Base-by-base conservation (phyloP, 2,113 vertebrate genomes). In the Chaetodon trifascialis region DNA sequence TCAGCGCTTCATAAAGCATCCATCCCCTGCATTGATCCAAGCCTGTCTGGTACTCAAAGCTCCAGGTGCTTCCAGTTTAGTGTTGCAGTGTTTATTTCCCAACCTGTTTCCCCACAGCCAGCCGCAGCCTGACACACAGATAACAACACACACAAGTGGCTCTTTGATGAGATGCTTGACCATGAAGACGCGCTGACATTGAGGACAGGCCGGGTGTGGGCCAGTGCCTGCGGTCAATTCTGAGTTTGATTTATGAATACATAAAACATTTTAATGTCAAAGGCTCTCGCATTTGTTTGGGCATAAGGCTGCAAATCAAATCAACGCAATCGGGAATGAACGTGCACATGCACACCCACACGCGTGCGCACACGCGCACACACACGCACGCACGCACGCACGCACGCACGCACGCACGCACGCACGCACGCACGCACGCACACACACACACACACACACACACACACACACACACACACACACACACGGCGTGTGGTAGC, bases 121-220 rank as follows among this genome's bases (percentile, higher is more conserved):
- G 40, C 12, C 7, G 4, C 30, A 52, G 34, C 15, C 65, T 63
- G 46, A 79, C 38, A 74, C 44, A 47, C 47, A 55, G 49, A 83
- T 72, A 74, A 58, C 58, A 71, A 66, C 51, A 40, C 40, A 34
- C 47, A n/a, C 56, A 62, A 79, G 86, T 59, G 74, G 36, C 36
- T 69, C 17, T 81, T 76, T 86, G 83, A 89, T 74, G 74, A 85
- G 85, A 69, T 63, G 63, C 55, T 82, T 81, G 82, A 84, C 84
- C 81, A 58, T 90, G 87, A 86, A 74, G 73, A 84, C 19, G 7
- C 58, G 46, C 58, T 54, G 83, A 89, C 88, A 87, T 66, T 86
- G 86, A 83, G 56, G 47, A 79, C 69, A 68, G 52, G 55, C 84
- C 79, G 67, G 40, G 9, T 14, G 42, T 21, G 23, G 19, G 55